Conservation (phyloP, 2,888 invertebrate genomes). For the Drosophila recens region DNA sequence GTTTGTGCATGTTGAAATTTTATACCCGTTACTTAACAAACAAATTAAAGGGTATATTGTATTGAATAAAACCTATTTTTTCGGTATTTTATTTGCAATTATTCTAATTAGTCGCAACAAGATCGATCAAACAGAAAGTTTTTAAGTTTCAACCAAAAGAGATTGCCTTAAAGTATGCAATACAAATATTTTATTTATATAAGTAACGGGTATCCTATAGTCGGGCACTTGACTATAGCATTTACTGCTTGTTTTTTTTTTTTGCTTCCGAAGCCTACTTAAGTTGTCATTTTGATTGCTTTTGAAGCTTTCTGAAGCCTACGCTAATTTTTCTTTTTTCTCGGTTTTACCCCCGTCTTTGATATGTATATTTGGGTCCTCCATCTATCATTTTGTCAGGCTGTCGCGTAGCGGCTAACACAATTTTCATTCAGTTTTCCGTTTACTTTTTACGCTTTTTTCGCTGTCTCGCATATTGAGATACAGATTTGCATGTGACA, state of each 20-base stretch:
- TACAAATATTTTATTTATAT: too few species aligned
- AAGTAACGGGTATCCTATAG: too few species aligned
- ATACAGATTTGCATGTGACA: conserved; percentile 63
- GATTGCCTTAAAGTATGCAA: too few species aligned
- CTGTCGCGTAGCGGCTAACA: conserved; percentile 59
- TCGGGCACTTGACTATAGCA: not conserved
- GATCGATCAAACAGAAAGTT: too few species aligned
- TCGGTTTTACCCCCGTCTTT: not conserved
- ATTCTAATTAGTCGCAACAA: too few species aligned
- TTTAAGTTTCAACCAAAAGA: too few species aligned
- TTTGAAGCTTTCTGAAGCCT: conserved; percentile 73
- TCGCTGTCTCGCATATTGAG: conserved; percentile 49
- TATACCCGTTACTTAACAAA: not conserved
- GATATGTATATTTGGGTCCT: conserved; percentile 8
- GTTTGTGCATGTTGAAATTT: conserved; percentile 39
- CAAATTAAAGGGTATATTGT: too few species aligned
- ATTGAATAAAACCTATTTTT: too few species aligned
- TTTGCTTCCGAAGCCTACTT: conserved; percentile 72
- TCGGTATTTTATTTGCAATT: too few species aligned
- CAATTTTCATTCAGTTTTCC: conserved; percentile 64
- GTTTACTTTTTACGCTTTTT: conserved; percentile 24
- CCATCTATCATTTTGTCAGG: conserved; percentile 71
- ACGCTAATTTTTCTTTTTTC: conserved; percentile 68
- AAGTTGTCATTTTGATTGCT: conserved; percentile 81
- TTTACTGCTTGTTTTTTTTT: conserved; percentile 8